A percentile compares a stretch with the other conserved stretches of the same genome.
These are phyloP conservation scores for Nebria salina DNA, from an alignment of 2,888 invertebrate genomes.

Conservation along the genomic window DNA sequence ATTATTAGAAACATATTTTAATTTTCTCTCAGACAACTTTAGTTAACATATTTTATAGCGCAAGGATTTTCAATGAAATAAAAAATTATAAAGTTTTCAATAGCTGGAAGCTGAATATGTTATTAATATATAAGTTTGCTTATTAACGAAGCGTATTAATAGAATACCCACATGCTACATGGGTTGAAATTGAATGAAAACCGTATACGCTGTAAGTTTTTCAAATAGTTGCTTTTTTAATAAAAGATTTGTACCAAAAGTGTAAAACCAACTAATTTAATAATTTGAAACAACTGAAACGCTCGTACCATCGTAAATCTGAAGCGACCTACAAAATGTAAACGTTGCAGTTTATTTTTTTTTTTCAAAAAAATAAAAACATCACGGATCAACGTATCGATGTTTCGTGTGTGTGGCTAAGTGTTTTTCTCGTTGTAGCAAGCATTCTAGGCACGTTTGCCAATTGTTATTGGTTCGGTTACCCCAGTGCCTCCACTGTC, in stretches of 20 bases:
- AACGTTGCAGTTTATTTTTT: neutral
- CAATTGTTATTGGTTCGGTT: slow-evolving; percentile 56
- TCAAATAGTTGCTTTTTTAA: neutral
- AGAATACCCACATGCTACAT: slow-evolving; percentile 1
- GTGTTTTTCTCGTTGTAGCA: slow-evolving; percentile 40
- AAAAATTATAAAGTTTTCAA: no score
- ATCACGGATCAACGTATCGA: neutral
- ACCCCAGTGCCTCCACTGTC: slow-evolving; percentile 37
- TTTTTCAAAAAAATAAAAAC: neutral
- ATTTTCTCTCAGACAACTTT: no score
- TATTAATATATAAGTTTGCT: neutral
- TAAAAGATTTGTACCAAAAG: neutral
- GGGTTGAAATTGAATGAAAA: slow-evolving; percentile 15
- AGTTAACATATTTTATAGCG: no score
- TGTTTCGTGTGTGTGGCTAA: slow-evolving; percentile 24
- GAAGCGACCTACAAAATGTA: neutral
- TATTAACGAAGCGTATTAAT: slow-evolving; percentile 13
- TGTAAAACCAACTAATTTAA: no score
- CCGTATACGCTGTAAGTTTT: neutral
- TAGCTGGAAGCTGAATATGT: no score
- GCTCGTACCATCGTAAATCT: neutral
- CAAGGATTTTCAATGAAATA: no score
- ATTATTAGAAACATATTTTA: no score
- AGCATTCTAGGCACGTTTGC: slow-evolving; percentile 55
- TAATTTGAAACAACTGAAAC: neutral